Percentiles rank a stretch among this genome's conserved stretches.
Conservation (phyloP, 2,797 vertebrate genomes). For the Numenius phaeopus region DNA sequence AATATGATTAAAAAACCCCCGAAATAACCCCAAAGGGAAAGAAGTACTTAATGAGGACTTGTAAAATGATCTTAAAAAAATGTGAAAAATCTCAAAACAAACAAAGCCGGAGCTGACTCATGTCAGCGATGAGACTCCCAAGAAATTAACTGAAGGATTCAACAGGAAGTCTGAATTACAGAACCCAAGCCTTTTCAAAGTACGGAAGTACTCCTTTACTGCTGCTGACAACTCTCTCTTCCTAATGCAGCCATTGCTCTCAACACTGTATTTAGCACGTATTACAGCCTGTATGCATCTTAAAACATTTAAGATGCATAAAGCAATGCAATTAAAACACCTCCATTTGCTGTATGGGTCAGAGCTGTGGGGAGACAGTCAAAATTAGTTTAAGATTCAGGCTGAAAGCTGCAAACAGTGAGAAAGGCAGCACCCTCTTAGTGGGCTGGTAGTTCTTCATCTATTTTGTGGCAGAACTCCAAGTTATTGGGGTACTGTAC, state of each 20-base stretch:
- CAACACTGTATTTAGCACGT: neutral
- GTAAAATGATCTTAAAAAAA: neutral
- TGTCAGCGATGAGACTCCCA: neutral
- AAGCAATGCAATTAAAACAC: neutral
- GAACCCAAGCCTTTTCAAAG: neutral
- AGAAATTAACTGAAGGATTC: neutral
- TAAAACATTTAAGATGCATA: neutral
- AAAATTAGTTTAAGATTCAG: neutral
- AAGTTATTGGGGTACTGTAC: constrained; percentile 59
- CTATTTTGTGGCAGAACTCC: constrained; percentile 67
- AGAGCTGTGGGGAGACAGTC: neutral
- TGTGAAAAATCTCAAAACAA: neutral
- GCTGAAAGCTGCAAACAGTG: neutral
- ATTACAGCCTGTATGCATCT: neutral
- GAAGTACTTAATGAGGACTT: neutral
- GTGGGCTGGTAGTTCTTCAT: constrained; percentile 45
- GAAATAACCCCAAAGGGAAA: neutral
- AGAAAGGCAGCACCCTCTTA: constrained; percentile 16
- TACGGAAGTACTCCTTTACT: neutral
- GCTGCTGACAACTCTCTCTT: neutral
- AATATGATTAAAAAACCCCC: neutral
- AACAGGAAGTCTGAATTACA: neutral
- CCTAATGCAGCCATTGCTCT: neutral
- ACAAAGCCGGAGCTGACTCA: neutral
- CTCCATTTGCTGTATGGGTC: neutral